Base-by-base conservation (phyloP, 2,797 vertebrate genomes). In the Sebastes goodei region DNA sequence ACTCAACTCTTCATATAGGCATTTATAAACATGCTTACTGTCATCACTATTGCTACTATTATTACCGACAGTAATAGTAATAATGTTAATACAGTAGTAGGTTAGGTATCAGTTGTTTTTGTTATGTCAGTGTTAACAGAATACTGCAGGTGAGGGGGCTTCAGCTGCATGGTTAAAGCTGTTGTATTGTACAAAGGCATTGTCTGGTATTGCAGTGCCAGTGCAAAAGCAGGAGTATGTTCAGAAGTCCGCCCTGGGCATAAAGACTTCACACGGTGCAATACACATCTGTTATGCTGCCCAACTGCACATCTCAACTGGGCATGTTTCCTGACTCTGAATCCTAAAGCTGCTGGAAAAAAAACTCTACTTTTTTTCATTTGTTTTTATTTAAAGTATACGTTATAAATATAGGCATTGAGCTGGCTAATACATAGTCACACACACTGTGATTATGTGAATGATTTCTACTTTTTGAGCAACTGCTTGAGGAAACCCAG, bases 401-500 rank as follows among this genome's bases (percentile, higher is more conserved):
- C 1, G 65, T 32, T 12, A 2, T 21, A n/a, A 38, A 32, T 29
- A 17, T 8, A 21, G 20, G 12, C 0, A 5, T n/a, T 55, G 17
- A n/a, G 17, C 25, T 60, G 49, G 49, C 20, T 52, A 52, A 52
- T n/a, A 46, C 49, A 10, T n/a, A 52, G 20, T 57, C 27, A 20
- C 14, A 32, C n/a, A 23, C 23, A 56, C 60, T 17, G 42, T 46
- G 42, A 46, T 17, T 17, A 46, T 17, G 42, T 46, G 42, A 52
- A 55, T 12, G 10, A 55, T 49, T 23, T 5, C 32, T 30, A 42
- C 21, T 68, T 61, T 60, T 23, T 73, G 23, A 75, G 80, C 56
- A 60, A 72, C 57, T 79, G 42, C 70, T 78, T 21, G 5, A 78
- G 64, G 86, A 70, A 81, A 71, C 30, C 15, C 69, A 83, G 72